phyloP scores from a whole-genome alignment of 2,888 invertebrate species.

The Lobophora halterata region DNA sequence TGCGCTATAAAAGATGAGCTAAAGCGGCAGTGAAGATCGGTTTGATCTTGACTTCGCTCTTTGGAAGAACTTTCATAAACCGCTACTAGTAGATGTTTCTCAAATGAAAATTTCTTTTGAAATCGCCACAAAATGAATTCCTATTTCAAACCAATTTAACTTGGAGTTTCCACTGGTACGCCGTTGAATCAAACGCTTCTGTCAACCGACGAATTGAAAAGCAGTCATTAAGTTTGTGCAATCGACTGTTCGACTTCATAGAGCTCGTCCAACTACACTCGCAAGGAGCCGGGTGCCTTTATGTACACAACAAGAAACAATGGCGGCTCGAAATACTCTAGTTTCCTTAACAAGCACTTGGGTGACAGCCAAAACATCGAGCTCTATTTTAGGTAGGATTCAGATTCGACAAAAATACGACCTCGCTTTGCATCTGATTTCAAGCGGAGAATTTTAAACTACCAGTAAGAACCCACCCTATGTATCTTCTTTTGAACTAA shows the following conservation, averaged over 20 bases:
- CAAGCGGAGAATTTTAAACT: too few species aligned
- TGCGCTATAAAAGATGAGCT: too few species aligned
- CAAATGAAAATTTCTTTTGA: constrained; percentile 11
- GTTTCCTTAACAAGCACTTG: constrained; percentile 75
- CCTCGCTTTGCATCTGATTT: constrained; percentile 3
- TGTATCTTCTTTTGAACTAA: too few species aligned
- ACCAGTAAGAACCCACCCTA: too few species aligned
- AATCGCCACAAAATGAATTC: constrained; percentile 6
- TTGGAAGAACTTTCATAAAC: constrained; percentile 22
- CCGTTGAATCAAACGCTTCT: constrained; percentile 28
- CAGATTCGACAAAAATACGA: constrained; percentile 31
- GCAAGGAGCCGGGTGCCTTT: constrained; percentile 42
- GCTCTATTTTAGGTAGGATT: constrained; percentile 48
- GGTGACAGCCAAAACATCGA: constrained; percentile 68
- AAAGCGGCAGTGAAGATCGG: constrained; percentile 1
- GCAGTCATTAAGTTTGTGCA: constrained; percentile 32
- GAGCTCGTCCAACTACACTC: constrained; percentile 25
- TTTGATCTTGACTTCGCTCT: constrained; percentile 17
- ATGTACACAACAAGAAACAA: constrained; percentile 62
- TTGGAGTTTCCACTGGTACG: constrained; percentile 18
- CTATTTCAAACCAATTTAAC: constrained; percentile 25
- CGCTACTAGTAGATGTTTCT: too few species aligned
- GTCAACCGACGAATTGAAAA: constrained; percentile 31
- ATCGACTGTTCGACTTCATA: constrained; percentile 22
- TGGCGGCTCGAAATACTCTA: constrained; percentile 57